Evolutionary conservation across 1,140 invertebrate genomes (phyloP).

Genomic region (Metopolophium dirhodum): DNA sequence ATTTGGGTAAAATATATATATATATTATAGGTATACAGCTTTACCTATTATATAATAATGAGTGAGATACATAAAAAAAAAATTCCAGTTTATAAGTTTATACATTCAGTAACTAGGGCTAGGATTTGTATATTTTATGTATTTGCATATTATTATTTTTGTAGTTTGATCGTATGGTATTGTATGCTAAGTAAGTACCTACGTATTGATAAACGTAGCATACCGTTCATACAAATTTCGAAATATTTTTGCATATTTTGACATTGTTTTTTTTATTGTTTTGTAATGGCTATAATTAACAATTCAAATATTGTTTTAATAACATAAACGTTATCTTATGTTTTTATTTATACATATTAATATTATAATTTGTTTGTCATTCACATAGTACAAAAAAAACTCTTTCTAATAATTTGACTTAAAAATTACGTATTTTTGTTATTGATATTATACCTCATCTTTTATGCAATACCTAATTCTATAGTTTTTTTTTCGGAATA

Average conservation of each 20-base stretch:
- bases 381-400: not conserved
- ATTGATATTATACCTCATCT: not conserved
- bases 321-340: not conserved
- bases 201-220: not conserved
- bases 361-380: too few species aligned
- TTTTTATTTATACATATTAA: not conserved
- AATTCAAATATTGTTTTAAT: not conserved
- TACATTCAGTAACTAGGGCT: not conserved
- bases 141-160: not conserved
- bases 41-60: too few species aligned
- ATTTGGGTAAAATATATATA: not conserved
- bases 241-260: not conserved
- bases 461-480: not conserved
- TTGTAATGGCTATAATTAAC: not conserved
- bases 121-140: not conserved
- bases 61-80: too few species aligned
- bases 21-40: too few species aligned
- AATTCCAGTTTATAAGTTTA: not conserved
- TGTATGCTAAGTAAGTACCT: not conserved
- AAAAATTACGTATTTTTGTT: not conserved
- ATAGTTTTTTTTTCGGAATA: too few species aligned
- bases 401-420: not conserved
- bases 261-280: not conserved
- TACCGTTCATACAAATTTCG: not conserved
- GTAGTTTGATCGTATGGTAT: not conserved